phyloP scores from a whole-genome alignment of 2,888 invertebrate genomes.

The Augiades crinisus region DNA sequence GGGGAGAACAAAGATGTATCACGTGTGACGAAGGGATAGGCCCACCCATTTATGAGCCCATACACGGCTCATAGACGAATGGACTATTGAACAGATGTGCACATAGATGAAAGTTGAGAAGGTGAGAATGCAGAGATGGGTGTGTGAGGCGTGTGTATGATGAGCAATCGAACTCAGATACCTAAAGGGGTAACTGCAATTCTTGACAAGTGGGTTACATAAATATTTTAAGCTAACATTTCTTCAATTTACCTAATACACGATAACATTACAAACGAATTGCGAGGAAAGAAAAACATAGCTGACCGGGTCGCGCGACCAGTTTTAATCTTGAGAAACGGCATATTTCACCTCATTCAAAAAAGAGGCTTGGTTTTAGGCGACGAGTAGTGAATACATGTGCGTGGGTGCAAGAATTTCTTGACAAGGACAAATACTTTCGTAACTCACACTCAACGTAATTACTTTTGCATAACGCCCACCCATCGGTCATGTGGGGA shows the following conservation, averaged over 20 bases:
- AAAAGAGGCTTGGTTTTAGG: background rate
- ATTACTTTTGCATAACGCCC: constrained; percentile 20
- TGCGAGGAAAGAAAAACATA: background rate
- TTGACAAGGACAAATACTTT: constrained; percentile 17
- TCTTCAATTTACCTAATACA: background rate
- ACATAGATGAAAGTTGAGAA: no score
- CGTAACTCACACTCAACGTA: constrained; percentile 11
- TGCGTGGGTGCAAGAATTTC: constrained; percentile 13
- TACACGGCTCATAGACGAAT: no score
- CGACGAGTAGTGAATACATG: background rate
- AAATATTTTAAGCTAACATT: no score
- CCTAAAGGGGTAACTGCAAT: no score
- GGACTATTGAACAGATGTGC: no score
- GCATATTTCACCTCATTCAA: background rate
- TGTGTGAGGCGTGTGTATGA: no score
- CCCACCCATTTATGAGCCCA: no score
- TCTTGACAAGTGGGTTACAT: no score
- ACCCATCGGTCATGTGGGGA: constrained; percentile 4
- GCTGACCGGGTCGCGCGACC: background rate
- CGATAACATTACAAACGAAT: background rate
- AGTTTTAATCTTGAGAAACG: background rate
- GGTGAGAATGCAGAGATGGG: no score
- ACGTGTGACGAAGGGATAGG: no score
- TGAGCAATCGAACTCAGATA: no score
- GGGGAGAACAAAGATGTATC: no score